phyloP scores from a whole-genome alignment of 2,113 vertebrate species.

The Dromaius novaehollandiae region DNA sequence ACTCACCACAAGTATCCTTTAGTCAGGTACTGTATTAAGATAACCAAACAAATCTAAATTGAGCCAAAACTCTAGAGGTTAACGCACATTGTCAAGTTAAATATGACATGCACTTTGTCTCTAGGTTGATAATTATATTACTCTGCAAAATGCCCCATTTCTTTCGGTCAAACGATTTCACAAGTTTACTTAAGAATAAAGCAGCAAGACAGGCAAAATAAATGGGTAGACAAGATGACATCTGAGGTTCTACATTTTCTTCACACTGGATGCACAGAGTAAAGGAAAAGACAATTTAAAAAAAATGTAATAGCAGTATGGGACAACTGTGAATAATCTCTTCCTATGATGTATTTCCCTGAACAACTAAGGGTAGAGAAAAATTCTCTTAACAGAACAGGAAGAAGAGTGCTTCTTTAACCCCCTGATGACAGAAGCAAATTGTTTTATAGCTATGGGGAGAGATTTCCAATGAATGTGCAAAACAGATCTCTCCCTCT shows the following conservation, averaged over 20 bases:
- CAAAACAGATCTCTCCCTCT: conserved; percentile 60
- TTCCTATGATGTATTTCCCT: conserved; percentile 62
- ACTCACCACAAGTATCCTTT: background rate
- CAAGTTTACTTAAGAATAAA: background rate
- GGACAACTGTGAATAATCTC: conserved; percentile 46
- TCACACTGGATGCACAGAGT: background rate
- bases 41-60: background rate
- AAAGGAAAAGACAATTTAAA: background rate
- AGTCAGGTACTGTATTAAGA: background rate
- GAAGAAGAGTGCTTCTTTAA: conserved; percentile 69
- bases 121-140: background rate
- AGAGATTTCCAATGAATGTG: conserved; percentile 64
- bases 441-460: conserved; percentile 44
- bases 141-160: background rate
- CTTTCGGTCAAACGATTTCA: conserved; percentile 3
- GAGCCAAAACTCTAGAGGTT: background rate
- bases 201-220: background rate
- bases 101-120: background rate
- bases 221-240: background rate
- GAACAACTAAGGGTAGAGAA: conserved; percentile 5
- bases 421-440: conserved; percentile 68
- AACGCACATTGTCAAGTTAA: background rate
- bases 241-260: background rate
- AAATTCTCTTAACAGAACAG: conserved; percentile 51
- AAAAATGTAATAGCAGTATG: background rate